phyloP scores from a whole-genome alignment of 1,140 invertebrate genomes.

The Rhopalosiphum maidis region DNA sequence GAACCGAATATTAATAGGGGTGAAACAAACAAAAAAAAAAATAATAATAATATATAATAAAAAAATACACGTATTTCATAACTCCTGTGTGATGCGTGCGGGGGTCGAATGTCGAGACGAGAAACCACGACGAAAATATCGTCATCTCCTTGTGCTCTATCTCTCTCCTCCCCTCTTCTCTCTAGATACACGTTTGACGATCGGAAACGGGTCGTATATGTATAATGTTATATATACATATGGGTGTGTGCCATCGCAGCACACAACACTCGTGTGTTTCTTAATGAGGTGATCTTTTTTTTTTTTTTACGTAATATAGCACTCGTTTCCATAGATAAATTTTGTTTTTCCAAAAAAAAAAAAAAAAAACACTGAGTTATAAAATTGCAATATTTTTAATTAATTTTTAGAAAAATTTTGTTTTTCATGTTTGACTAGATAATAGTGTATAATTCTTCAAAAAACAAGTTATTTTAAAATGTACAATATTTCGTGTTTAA shows the following conservation, averaged over 20 bases:
- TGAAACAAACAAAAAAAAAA: not conserved
- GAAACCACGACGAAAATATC: slow-evolving; percentile 1
- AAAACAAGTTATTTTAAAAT: too few relatives aligned
- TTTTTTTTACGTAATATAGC: not conserved
- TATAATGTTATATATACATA: not conserved
- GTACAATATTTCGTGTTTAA: not conserved
- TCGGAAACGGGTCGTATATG: not conserved
- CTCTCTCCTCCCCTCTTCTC: not conserved
- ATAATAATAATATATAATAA: not conserved
- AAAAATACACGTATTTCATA: slow-evolving; percentile 1
- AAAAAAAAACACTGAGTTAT: too few relatives aligned
- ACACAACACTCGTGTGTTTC: not conserved
- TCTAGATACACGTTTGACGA: not conserved
- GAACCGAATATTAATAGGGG: slow-evolving; percentile 19
- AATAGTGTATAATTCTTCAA: too few relatives aligned
- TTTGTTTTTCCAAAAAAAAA: too few relatives aligned
- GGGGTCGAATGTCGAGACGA: not conserved
- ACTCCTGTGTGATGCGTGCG: not conserved
- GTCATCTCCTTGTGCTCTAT: not conserved
- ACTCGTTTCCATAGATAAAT: not conserved
- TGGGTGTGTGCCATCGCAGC: not conserved
- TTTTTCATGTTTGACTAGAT: not conserved
- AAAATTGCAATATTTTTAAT: not conserved
- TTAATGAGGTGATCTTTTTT: not conserved
- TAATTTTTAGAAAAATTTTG: not conserved